Base-by-base conservation (phyloP, 2,888 invertebrate genomes). In the Athetis lepigone region DNA sequence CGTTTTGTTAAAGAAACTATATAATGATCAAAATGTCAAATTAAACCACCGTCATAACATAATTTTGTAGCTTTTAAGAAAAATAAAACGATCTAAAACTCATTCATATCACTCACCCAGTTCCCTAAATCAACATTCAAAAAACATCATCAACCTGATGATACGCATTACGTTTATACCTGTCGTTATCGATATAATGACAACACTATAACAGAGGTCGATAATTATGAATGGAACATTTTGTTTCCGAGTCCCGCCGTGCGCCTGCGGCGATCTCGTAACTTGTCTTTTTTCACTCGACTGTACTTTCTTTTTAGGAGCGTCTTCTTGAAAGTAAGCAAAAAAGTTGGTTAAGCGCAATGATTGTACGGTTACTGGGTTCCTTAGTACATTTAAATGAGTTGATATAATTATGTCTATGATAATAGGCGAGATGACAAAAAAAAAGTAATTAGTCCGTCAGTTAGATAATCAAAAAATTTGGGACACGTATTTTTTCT, bases 211-310 rank as follows among this genome's bases (percentile, higher is more conserved):
- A 71, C 62, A 74, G 77, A 81, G 83, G 86, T 89, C 89, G 90
- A 91, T 93, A 93, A 93, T 93, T 93, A 92, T 91, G 90, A 90
- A 90, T 89, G 88, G 90, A 90, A 87, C 88, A 88, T 90, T 91
- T 88, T 89, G 92, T 92, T 90, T 88, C 89, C 88, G 90, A 85
- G 83, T 84, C 86, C 78, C 74, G 80, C 71, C 83, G 68, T 72
- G 71, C 78, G 89, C 91, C 89, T 70, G 84, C 78, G 90, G 90
- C 88, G 81, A 73, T 79, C 79, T 83, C 82, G 85, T 88, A 90
- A 88, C 74, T 85, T 86, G 88, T 88, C 83, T 91, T 89, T 91
- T 92, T 89, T 86, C 49, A 78, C 80, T 75, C 68, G 72, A 77
- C 25, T 55, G 46, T 64, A 90, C 92, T 92, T 93, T 93, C 92